Conservation (phyloP, 2,113 vertebrate species). For the Elaphurus davidianus region DNA sequence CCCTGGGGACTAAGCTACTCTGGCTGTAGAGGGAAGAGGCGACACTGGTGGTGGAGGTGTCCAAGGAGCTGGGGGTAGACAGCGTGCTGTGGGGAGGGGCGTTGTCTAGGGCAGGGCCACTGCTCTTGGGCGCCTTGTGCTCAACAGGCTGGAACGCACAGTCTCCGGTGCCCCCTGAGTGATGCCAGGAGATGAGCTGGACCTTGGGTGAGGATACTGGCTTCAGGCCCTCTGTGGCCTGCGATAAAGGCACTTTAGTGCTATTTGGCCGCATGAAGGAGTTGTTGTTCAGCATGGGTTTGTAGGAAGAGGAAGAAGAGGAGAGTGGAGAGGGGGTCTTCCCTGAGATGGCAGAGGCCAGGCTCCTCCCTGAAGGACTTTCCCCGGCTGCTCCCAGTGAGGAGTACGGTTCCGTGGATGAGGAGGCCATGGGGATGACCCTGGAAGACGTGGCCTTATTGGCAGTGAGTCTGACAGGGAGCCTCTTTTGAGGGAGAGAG, state of each 20-base stretch:
- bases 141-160: conserved; percentile 6
- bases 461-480: conserved; percentile 56
- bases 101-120: conserved; percentile 23
- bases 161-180: conserved; percentile 38
- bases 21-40: conserved; percentile 42
- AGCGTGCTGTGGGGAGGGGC: background rate
- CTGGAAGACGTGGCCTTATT: conserved; percentile 40
- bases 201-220: conserved; percentile 41
- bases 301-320: conserved; percentile 70
- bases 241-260: conserved; percentile 88
- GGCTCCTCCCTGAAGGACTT: conserved; percentile 47
- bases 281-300: conserved; percentile 74
- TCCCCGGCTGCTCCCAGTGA: conserved; percentile 68
- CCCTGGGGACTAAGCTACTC: background rate
- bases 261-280: conserved; percentile 74
- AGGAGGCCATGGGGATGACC: conserved; percentile 79
- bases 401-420: conserved; percentile 74
- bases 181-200: conserved; percentile 43
- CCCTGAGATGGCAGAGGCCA: conserved; percentile 63
- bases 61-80: background rate
- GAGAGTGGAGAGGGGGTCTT: conserved; percentile 74
- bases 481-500: conserved; percentile 57
- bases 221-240: conserved; percentile 74
- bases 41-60: conserved; percentile 41
- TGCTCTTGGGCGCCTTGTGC: conserved; percentile 33